A percentile compares a stretch with the other conserved stretches of the same genome.
Conservation (phyloP, 2,888 invertebrate species). For the Phengaris arion region DNA sequence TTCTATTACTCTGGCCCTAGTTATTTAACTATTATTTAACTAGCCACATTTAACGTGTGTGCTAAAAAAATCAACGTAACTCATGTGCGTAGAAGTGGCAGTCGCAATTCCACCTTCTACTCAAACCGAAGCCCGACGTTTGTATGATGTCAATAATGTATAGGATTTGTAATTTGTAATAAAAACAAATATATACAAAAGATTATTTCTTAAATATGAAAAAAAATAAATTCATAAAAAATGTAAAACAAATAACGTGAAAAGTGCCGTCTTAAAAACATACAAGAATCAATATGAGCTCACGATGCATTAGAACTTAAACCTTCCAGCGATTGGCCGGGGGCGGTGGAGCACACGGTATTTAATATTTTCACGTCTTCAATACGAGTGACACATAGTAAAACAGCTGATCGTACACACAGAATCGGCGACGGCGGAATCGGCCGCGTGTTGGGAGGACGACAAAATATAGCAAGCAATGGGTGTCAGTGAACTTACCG, state of each 20-base stretch:
- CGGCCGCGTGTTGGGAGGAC: background rate
- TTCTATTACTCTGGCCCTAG: background rate
- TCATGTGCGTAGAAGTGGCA: too few species aligned
- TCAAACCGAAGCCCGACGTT: too few species aligned
- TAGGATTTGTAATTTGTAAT: too few species aligned
- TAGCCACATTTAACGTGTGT: too few species aligned
- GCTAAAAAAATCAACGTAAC: too few species aligned
- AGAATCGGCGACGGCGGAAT: background rate
- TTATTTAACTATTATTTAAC: too few species aligned
- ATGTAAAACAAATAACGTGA: conserved; percentile 9
- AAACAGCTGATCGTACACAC: conserved; percentile 55
- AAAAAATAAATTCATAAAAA: background rate
- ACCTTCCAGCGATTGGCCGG: conserved; percentile 45
- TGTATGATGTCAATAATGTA: too few species aligned
- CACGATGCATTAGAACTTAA: conserved; percentile 47
- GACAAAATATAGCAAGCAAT: background rate
- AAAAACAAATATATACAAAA: background rate
- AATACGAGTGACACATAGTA: background rate
- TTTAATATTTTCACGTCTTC: conserved; percentile 22
- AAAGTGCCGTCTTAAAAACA: conserved; percentile 18
- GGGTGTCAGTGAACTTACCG: conserved; percentile 62
- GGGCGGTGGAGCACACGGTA: conserved; percentile 48
- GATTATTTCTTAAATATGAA: background rate
- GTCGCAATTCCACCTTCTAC: too few species aligned
- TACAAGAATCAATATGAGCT: conserved; percentile 37